phyloP scores from a whole-genome alignment of 2,797 vertebrate genomes.

The Parambassis ranga region DNA sequence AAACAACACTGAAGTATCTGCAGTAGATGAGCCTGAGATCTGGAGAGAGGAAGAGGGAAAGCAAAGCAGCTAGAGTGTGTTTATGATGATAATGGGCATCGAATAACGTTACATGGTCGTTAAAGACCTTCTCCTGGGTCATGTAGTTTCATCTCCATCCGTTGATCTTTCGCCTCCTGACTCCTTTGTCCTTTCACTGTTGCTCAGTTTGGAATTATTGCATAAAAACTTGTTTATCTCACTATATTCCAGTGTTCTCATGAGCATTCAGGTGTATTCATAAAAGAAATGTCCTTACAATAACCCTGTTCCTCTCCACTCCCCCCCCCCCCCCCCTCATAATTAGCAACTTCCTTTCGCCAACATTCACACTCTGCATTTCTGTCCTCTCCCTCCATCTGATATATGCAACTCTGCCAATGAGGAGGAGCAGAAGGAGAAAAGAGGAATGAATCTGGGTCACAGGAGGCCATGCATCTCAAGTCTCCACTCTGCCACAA shows the following conservation, averaged over 20 bases:
- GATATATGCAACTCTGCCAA: slow-evolving; percentile 59
- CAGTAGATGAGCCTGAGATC: not conserved
- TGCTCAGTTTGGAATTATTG: not conserved
- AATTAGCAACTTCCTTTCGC: slow-evolving; percentile 3
- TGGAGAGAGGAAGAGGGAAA: slow-evolving; percentile 2
- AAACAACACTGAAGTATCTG: not conserved
- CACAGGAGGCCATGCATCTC: slow-evolving; percentile 83
- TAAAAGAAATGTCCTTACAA: slow-evolving; percentile 16
- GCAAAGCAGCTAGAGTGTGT: slow-evolving; percentile 4
- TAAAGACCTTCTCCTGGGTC: slow-evolving; percentile 7
- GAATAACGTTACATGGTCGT: slow-evolving; percentile 15
- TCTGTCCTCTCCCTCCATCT: slow-evolving; percentile 34
- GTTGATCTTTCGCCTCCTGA: not conserved
- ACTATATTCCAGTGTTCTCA: not conserved
- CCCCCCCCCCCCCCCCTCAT: not conserved
- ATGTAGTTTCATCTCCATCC: not conserved
- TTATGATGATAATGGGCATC: slow-evolving; percentile 21
- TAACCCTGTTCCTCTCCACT: slow-evolving; percentile 1
- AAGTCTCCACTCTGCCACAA: slow-evolving; percentile 72
- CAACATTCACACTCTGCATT: slow-evolving; percentile 29
- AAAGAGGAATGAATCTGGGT: slow-evolving; percentile 81
- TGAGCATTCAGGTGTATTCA: slow-evolving; percentile 16
- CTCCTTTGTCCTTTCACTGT: not conserved
- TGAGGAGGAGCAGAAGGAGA: slow-evolving; percentile 62
- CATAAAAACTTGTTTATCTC: not conserved